Conservation (phyloP, 2,888 invertebrate species). For the Nebria salina region DNA sequence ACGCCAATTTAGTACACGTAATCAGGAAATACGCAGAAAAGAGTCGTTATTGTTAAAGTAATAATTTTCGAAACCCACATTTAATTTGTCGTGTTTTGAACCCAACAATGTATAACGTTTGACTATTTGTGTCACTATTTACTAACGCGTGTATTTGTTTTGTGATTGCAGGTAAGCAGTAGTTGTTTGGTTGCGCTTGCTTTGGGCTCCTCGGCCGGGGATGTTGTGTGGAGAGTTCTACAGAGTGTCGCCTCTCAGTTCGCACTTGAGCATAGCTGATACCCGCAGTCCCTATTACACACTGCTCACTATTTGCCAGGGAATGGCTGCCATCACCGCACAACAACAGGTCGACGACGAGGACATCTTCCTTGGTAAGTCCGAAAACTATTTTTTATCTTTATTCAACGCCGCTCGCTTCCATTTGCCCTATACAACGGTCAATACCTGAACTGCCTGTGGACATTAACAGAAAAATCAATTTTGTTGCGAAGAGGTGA, state of each 20-base stretch:
- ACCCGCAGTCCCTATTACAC: slow-evolving; percentile 67
- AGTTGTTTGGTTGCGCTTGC: slow-evolving; percentile 51
- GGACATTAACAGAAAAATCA: background rate
- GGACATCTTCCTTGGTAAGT: slow-evolving; percentile 73
- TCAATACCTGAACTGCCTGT: background rate
- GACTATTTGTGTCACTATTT: background rate
- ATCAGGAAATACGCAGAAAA: too few species aligned
- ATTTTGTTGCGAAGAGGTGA: background rate
- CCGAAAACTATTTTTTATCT: background rate
- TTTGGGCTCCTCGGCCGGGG: slow-evolving; percentile 55
- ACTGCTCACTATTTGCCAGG: slow-evolving; percentile 69
- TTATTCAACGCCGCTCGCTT: too few species aligned
- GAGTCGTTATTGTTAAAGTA: too few species aligned
- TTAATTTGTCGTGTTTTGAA: background rate
- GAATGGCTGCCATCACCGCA: slow-evolving; percentile 68
- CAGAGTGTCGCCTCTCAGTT: slow-evolving; percentile 62
- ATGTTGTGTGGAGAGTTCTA: slow-evolving; percentile 67
- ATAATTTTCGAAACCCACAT: too few species aligned
- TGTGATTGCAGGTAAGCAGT: slow-evolving; percentile 58
- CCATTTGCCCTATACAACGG: background rate
- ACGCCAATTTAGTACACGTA: too few species aligned
- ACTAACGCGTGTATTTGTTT: background rate
- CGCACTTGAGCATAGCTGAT: slow-evolving; percentile 61
- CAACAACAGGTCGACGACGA: slow-evolving; percentile 67
- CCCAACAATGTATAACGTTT: background rate